These are phyloP conservation scores for Cinclus cinclus DNA, from an alignment of 2,113 vertebrate species.

Conservation along the genomic window DNA sequence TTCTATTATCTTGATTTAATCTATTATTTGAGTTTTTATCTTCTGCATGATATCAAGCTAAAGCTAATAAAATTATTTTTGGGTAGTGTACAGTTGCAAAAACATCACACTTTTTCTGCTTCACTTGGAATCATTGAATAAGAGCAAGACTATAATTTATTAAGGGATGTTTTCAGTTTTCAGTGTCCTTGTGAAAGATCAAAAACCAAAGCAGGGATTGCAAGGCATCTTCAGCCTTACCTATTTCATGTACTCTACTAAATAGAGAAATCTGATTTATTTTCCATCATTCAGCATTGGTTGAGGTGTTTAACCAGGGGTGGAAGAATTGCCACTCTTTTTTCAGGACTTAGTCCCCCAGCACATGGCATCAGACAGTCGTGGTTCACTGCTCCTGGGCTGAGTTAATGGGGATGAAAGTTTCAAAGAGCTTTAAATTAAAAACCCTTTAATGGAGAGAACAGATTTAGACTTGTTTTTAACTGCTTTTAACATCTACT, in stretches of 20 bases:
- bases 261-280: not conserved
- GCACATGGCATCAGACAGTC: not conserved
- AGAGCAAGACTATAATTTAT: not conserved
- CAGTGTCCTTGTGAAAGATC: not conserved
- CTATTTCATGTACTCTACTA: not conserved
- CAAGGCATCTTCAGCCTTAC: not conserved
- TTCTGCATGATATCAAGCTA: not conserved
- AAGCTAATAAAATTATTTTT: not conserved
- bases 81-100: not conserved
- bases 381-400: not conserved
- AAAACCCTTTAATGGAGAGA: not conserved
- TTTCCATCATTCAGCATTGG: not conserved
- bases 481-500: not conserved
- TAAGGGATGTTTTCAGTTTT: not conserved
- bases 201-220: not conserved
- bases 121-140: not conserved
- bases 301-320: not conserved
- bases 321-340: not conserved
- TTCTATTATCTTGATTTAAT: conserved; percentile 1
- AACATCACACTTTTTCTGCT: not conserved
- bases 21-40: conserved; percentile 14
- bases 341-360: not conserved
- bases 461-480: not conserved
- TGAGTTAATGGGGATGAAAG: not conserved
- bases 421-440: conserved; percentile 36